Evolutionary conservation across 2,113 vertebrate genomes (phyloP).

Genomic region (Sapajus apella): DNA sequence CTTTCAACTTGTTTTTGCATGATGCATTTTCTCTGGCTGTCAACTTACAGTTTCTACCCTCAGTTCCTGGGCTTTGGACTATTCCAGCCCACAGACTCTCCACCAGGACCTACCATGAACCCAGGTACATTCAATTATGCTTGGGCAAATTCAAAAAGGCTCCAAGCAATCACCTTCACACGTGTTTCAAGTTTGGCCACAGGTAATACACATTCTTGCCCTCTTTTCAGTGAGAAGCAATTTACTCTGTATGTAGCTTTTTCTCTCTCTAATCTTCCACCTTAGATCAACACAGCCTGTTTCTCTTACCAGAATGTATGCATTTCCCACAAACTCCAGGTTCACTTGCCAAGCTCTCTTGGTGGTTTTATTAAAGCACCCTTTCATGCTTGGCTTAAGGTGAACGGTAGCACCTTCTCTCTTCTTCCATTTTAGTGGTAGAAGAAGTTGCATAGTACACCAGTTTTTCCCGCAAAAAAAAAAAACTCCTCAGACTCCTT

Average conservation of each 20-base stretch:
- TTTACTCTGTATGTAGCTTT: background rate
- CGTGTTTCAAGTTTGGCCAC: background rate
- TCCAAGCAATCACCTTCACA: background rate
- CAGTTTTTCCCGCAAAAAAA: background rate
- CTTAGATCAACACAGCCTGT: background rate
- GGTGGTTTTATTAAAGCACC: background rate
- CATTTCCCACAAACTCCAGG: background rate
- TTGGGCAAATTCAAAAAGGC: background rate
- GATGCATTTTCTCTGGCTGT: background rate
- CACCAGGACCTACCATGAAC: background rate
- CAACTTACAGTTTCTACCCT: background rate
- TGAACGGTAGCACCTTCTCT: background rate
- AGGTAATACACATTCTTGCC: background rate
- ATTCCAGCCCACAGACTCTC: background rate
- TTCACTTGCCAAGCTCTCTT: background rate
- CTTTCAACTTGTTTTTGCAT: background rate
- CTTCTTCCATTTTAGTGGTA: background rate
- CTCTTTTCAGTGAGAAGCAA: background rate
- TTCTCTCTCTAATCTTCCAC: background rate
- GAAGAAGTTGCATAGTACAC: background rate
- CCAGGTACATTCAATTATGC: background rate
- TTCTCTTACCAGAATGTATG: background rate
- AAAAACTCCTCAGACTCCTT: background rate
- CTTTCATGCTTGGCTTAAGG: background rate
- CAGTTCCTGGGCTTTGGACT: background rate